phyloP scores from a whole-genome alignment of 2,113 vertebrate genomes.

The Apeltes quadracus region DNA sequence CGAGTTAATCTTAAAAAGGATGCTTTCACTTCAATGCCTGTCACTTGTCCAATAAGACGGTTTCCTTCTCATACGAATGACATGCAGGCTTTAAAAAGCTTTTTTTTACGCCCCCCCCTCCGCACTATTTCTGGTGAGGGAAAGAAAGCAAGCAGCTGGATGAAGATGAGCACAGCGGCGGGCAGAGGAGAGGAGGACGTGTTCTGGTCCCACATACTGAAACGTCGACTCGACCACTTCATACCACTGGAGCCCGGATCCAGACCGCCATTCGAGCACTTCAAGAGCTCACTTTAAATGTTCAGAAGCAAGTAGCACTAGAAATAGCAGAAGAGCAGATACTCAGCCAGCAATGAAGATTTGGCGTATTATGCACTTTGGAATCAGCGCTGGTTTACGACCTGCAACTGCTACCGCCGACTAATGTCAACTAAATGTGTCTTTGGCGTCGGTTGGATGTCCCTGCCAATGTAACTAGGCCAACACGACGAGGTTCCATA shows the following conservation, averaged over 20 bases:
- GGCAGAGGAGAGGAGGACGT: slow-evolving; percentile 23
- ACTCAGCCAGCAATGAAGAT: neutral
- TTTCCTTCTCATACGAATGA: slow-evolving; percentile 1
- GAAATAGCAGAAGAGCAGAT: slow-evolving; percentile 4
- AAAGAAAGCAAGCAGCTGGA: too few relatives aligned
- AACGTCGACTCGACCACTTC: slow-evolving; percentile 65
- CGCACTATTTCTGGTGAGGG: too few relatives aligned
- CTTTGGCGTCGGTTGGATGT: slow-evolving; percentile 23
- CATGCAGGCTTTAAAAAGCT: neutral
- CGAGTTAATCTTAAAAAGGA: slow-evolving; percentile 25
- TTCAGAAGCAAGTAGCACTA: neutral
- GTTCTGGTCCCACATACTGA: slow-evolving; percentile 59
- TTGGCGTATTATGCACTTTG: neutral
- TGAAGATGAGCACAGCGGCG: slow-evolving; percentile 51
- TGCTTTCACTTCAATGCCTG: slow-evolving; percentile 31
- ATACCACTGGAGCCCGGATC: slow-evolving; percentile 40
- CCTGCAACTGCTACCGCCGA: neutral
- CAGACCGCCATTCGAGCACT: neutral
- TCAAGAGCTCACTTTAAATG: neutral
- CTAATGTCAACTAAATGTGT: neutral
- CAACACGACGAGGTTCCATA: slow-evolving; percentile 6
- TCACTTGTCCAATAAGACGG: slow-evolving; percentile 6
- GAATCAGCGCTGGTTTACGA: neutral
- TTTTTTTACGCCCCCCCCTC: slow-evolving; percentile 11
- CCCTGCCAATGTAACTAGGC: slow-evolving; percentile 29